Evolutionary conservation across 2,888 invertebrate genomes (phyloP).

Genomic region (Rhamnusium bicolor): DNA sequence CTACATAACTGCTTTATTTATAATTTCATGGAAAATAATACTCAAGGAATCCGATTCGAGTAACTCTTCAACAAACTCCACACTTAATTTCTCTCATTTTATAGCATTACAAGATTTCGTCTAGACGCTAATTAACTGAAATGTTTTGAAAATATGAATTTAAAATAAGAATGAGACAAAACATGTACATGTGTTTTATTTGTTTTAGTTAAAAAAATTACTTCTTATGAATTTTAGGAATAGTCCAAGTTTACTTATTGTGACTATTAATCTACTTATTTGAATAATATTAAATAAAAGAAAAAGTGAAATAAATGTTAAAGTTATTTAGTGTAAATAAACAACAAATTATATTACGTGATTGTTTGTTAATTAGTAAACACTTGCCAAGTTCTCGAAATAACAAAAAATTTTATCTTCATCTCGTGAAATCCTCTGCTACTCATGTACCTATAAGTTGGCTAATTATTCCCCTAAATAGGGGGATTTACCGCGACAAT

Average conservation of each 20-base stretch:
- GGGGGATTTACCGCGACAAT: conserved; percentile 1
- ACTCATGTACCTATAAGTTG: neutral
- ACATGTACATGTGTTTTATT: neutral
- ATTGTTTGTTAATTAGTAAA: neutral
- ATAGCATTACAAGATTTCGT: neutral
- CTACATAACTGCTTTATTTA: neutral
- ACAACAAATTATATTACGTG: no score
- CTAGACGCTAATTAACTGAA: neutral
- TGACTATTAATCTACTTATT: no score
- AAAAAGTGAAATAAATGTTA: no score
- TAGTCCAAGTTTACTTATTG: no score
- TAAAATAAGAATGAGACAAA: neutral
- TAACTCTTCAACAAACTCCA: neutral
- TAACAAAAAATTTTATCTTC: neutral
- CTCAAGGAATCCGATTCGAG: neutral
- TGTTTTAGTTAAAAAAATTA: neutral
- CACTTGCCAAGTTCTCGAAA: neutral
- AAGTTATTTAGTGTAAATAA: no score
- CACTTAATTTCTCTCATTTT: neutral
- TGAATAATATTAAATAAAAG: no score
- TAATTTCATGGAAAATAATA: neutral
- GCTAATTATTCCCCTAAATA: conserved; percentile 11
- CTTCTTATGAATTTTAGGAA: no score
- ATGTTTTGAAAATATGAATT: neutral
- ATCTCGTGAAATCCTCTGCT: neutral